Percentiles rank a stretch among this genome's conserved stretches.
phyloP scores from a whole-genome alignment of 2,113 vertebrate species.

The Vanacampus margaritifer region DNA sequence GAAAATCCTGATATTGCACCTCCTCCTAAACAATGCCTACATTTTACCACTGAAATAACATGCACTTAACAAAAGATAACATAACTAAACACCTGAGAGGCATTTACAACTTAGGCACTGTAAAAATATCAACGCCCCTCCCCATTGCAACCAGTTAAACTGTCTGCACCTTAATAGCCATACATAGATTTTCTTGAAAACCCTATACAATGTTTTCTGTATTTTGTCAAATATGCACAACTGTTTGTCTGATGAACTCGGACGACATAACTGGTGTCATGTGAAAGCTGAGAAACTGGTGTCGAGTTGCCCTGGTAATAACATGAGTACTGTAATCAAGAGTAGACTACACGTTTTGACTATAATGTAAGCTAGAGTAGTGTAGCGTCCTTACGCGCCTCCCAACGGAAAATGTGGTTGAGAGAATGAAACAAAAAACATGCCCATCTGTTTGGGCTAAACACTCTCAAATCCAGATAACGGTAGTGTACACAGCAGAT shows the following conservation, averaged over 20 bases:
- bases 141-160: neutral
- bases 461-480: slow-evolving; percentile 19
- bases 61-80: neutral
- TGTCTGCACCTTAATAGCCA: neutral
- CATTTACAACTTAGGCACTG: neutral
- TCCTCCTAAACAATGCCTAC: neutral
- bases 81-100: too few relatives aligned
- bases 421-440: slow-evolving; percentile 2
- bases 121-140: neutral
- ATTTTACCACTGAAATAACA: neutral
- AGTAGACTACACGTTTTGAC: neutral
- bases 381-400: neutral
- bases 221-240: slow-evolving; percentile 14
- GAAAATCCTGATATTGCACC: neutral
- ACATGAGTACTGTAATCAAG: neutral
- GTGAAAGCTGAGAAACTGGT: slow-evolving; percentile 43
- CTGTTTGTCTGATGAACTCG: slow-evolving; percentile 22
- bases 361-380: neutral
- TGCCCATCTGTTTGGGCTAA: slow-evolving; percentile 26
- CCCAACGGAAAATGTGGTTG: neutral
- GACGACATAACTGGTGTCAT: slow-evolving; percentile 49
- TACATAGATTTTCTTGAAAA: neutral
- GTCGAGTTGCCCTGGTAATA: slow-evolving; percentile 1
- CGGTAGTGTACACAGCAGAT: slow-evolving; percentile 32
- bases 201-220: slow-evolving; percentile 5